A percentile compares a stretch with the other conserved stretches of the same genome.
phyloP scores from a whole-genome alignment of 2,888 invertebrate species.

The Synanthedon tipuliformis region DNA sequence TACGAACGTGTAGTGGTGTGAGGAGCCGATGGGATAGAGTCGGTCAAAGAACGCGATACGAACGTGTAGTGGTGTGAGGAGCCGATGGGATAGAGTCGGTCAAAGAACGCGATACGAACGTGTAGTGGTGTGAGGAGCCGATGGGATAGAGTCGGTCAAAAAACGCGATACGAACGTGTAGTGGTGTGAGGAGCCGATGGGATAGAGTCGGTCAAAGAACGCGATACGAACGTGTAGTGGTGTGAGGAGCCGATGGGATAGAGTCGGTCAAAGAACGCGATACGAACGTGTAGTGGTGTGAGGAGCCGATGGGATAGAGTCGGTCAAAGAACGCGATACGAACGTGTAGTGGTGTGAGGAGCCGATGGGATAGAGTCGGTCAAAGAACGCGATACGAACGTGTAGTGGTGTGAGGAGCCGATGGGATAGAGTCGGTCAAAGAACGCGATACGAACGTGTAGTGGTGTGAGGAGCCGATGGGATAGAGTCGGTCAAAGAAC shows the following conservation, averaged over 20 bases:
- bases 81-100: constrained; percentile 36
- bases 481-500: constrained; percentile 37
- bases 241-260: constrained; percentile 35
- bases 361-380: constrained; percentile 36
- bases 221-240: constrained; percentile 34
- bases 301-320: constrained; percentile 34
- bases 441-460: constrained; percentile 29
- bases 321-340: constrained; percentile 16
- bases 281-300: constrained; percentile 37
- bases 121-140: constrained; percentile 31
- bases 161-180: constrained; percentile 29
- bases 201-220: constrained; percentile 37
- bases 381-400: constrained; percentile 25
- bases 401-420: constrained; percentile 31
- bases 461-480: constrained; percentile 28
- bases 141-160: constrained; percentile 41
- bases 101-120: constrained; percentile 25
- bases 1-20: constrained; percentile 37
- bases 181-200: constrained; percentile 28
- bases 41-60: constrained; percentile 16
- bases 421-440: constrained; percentile 41
- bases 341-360: constrained; percentile 40
- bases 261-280: constrained; percentile 18
- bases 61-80: constrained; percentile 40
- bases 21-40: constrained; percentile 34